These are phyloP conservation scores for Eulimnadia texana DNA, from an alignment of 1,140 invertebrate genomes.

Conservation along the genomic window DNA sequence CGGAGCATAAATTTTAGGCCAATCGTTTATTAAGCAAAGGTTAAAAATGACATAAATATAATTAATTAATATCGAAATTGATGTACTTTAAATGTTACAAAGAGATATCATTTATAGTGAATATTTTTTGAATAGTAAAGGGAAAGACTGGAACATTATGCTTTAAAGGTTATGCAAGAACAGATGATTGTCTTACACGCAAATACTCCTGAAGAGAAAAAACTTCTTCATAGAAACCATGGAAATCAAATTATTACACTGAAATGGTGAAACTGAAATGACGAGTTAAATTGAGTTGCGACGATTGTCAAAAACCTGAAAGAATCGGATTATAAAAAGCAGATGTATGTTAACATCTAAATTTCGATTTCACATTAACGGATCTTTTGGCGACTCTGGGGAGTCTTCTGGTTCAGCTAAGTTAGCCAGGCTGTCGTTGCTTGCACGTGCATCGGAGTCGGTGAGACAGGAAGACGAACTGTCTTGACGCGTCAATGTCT, in stretches of 20 bases:
- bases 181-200: neutral
- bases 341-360: neutral
- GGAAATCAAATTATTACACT: no score
- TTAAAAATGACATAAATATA: no score
- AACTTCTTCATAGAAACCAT: no score
- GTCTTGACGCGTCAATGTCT: neutral
- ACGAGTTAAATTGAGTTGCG: neutral
- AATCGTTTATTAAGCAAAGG: no score
- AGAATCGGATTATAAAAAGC: neutral
- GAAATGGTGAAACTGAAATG: no score
- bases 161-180: no score
- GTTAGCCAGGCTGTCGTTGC: conserved; percentile 13
- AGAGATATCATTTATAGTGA: no score
- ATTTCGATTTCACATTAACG: neutral
- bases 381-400: neutral
- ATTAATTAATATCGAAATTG: no score
- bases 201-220: no score
- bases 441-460: neutral
- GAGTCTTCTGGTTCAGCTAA: conserved; percentile 12
- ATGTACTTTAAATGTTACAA: no score
- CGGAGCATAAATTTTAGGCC: no score
- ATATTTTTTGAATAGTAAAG: neutral
- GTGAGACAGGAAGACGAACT: neutral
- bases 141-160: neutral
- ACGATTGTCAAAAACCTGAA: neutral